Evolutionary conservation across 2,888 invertebrate species (phyloP).

Genomic region (Caenorhabditis uteleia): DNA sequence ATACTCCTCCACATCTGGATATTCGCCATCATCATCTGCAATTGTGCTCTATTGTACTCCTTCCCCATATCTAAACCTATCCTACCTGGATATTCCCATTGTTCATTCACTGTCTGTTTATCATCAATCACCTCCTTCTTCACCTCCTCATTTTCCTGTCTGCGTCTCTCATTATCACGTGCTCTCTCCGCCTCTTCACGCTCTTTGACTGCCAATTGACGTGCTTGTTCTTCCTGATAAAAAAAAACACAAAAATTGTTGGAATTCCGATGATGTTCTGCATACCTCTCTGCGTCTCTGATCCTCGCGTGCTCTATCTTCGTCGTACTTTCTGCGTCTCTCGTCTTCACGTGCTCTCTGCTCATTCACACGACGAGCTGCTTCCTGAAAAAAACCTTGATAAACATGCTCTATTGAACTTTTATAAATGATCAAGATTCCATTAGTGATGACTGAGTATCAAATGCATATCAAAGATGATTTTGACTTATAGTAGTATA

Average conservation of each 20-base stretch:
- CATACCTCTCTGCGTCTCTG: slow-evolving; percentile 27
- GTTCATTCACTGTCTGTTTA: slow-evolving; percentile 9
- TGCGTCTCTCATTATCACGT: slow-evolving; percentile 28
- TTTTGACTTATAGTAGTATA: no score
- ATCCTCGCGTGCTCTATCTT: slow-evolving; percentile 18
- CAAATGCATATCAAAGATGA: no score
- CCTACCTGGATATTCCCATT: slow-evolving; percentile 18
- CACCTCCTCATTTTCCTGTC: slow-evolving; percentile 19
- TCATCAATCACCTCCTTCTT: background rate
- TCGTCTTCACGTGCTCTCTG: slow-evolving; percentile 31
- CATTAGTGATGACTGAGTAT: no score
- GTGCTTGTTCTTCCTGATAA: slow-evolving; percentile 16
- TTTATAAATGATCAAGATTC: no score
- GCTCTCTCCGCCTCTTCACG: slow-evolving; percentile 17
- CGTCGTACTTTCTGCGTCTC: slow-evolving; percentile 26
- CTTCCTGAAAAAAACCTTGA: slow-evolving; percentile 15
- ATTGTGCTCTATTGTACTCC: background rate
- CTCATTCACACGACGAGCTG: slow-evolving; percentile 21
- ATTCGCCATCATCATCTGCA: slow-evolving; percentile 14
- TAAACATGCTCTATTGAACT: no score
- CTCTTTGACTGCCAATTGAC: slow-evolving; percentile 15
- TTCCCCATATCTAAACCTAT: no score
- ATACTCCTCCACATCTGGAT: slow-evolving; percentile 24
- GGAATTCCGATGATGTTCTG: background rate
- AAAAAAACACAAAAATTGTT: background rate